Percentiles rank a stretch among this genome's conserved stretches.
Evolutionary conservation across 2,888 invertebrate genomes (phyloP).

Genomic region (Plebejus anna): DNA sequence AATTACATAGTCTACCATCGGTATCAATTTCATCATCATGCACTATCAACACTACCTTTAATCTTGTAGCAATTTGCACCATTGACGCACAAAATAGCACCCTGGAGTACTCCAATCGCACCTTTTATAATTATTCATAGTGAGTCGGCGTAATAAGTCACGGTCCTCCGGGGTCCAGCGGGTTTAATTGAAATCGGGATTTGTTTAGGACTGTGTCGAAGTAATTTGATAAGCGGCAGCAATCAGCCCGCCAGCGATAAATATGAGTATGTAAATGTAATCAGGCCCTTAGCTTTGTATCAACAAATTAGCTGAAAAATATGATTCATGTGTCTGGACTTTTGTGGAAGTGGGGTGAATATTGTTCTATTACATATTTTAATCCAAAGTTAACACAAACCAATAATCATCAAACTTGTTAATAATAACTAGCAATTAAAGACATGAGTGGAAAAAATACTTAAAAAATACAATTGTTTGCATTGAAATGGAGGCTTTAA

Average conservation of each 20-base stretch:
- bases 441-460: too few relatives aligned
- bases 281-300: constrained; percentile 10
- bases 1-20: neutral
- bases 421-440: too few relatives aligned
- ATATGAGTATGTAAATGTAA: constrained; percentile 45
- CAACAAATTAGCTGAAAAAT: constrained; percentile 16
- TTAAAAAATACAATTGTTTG: too few relatives aligned
- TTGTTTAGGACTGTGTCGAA: constrained; percentile 71
- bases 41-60: neutral
- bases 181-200: constrained; percentile 78
- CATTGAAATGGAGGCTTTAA: too few relatives aligned
- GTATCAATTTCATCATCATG: neutral
- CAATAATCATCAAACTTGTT: too few relatives aligned
- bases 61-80: neutral
- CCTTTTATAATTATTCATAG: constrained; percentile 68
- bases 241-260: constrained; percentile 69
- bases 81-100: constrained; percentile 38
- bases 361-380: neutral
- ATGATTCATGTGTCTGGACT: neutral
- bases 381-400: neutral
- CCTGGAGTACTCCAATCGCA: constrained; percentile 57
- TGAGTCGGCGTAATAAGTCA: constrained; percentile 73
- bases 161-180: constrained; percentile 59
- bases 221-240: constrained; percentile 72
- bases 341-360: neutral